Evolutionary conservation across 2,888 invertebrate species (phyloP).

Genomic region (Andrena chrysosceles): DNA sequence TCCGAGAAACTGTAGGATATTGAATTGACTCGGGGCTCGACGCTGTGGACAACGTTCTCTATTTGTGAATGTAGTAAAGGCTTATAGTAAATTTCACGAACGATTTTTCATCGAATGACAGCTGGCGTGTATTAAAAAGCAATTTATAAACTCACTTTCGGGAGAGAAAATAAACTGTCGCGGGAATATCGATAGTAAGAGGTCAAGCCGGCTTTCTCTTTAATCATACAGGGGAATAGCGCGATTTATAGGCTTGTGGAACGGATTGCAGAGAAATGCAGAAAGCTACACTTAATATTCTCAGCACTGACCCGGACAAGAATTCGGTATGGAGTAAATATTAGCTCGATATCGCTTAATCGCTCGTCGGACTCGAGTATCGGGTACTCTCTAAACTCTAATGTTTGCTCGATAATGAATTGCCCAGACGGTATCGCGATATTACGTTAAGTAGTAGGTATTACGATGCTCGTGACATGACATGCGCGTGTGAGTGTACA

Average conservation of each 20-base stretch:
- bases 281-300: constrained; percentile 25
- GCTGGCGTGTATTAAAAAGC: constrained; percentile 6
- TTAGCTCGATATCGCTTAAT: constrained; percentile 42
- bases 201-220: constrained; percentile 30
- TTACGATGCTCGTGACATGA: neutral
- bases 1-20: neutral
- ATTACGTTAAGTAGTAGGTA: constrained; percentile 10
- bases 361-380: constrained; percentile 7
- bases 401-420: constrained; percentile 38
- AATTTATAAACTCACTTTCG: no score
- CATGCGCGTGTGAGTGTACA: neutral
- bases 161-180: constrained; percentile 3
- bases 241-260: neutral
- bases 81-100: no score
- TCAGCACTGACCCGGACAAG: constrained; percentile 11
- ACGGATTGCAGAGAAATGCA: constrained; percentile 9
- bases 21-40: no score
- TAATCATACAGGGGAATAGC: constrained; percentile 25
- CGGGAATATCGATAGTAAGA: constrained; percentile 13
- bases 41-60: no score
- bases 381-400: neutral
- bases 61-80: no score
- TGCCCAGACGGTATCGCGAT: neutral
- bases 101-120: neutral
- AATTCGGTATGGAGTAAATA: constrained; percentile 30